These are phyloP conservation scores for Falco berigora DNA, from an alignment of 2,797 vertebrate species.

Conservation along the genomic window DNA sequence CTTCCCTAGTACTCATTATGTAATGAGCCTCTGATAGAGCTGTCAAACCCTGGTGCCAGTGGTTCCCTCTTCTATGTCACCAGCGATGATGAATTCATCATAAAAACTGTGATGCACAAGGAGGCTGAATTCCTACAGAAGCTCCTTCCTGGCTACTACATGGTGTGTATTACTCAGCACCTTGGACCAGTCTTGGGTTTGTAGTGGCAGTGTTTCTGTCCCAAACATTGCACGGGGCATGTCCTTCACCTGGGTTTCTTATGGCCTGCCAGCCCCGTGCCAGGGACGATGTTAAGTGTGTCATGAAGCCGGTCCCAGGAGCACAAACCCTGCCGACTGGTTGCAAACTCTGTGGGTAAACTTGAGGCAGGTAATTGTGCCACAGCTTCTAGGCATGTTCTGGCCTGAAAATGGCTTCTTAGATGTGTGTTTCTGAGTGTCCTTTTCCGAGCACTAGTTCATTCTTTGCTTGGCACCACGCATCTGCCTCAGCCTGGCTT, in stretches of 20 bases:
- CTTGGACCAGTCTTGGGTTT: background rate
- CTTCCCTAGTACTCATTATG: constrained; percentile 88
- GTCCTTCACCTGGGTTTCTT: background rate
- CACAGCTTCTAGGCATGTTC: background rate
- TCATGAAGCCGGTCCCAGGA: background rate
- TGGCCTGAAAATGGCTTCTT: background rate
- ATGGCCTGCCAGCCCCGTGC: background rate
- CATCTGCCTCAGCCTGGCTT: background rate
- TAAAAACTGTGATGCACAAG: constrained; percentile 99
- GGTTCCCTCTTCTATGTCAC: constrained; percentile 97
- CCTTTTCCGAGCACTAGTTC: background rate
- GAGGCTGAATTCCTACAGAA: constrained; percentile 98
- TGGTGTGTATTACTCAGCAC: constrained; percentile 75
- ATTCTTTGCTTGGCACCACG: fast-evolving
- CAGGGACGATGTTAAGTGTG: background rate
- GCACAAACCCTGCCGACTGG: background rate
- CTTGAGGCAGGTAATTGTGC: background rate
- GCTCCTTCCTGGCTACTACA: constrained; percentile 97
- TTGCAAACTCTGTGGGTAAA: background rate
- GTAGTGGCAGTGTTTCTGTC: background rate
- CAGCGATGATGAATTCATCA: constrained; percentile 96
- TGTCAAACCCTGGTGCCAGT: constrained; percentile 95
- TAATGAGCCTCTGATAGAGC: constrained; percentile 94
- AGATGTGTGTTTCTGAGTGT: background rate
- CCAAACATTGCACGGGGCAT: background rate